Evolutionary conservation across 2,113 vertebrate genomes (phyloP).

Genomic region (Oenanthe melanoleuca): DNA sequence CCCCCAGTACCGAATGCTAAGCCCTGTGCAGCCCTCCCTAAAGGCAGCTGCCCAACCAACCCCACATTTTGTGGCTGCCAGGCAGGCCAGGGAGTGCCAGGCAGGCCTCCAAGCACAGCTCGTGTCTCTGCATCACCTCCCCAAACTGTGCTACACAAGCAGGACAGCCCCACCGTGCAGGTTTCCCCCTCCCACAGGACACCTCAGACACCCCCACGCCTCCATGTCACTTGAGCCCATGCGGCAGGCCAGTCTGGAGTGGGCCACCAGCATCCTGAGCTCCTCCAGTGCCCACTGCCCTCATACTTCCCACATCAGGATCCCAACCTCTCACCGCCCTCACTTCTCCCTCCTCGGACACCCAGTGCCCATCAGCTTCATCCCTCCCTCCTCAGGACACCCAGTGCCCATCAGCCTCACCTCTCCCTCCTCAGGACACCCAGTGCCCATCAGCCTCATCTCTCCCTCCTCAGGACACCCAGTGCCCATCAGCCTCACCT

Average conservation of each 20-base stretch:
- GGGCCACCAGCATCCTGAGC: not conserved
- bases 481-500: rapidly evolving
- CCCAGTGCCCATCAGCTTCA: rapidly evolving
- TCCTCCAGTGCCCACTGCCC: not conserved
- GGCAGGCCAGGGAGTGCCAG: not conserved
- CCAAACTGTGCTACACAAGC: rapidly evolving
- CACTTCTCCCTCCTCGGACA: not conserved
- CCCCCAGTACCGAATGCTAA: rapidly evolving
- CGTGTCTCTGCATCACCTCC: not conserved
- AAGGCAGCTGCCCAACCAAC: not conserved
- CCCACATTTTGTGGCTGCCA: not conserved
- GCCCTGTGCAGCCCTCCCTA: not conserved
- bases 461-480: not conserved
- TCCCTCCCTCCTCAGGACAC: not conserved
- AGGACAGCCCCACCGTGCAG: no score
- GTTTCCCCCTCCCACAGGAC: no score
- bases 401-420: not conserved
- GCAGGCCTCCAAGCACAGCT: not conserved
- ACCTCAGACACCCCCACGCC: not conserved
- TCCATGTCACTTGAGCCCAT: not conserved
- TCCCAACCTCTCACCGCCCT: no score
- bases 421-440: not conserved
- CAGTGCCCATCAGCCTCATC: rapidly evolving
- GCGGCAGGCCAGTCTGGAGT: not conserved
- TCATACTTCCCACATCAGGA: not conserved